Evolutionary conservation across 2,888 invertebrate species (phyloP), one percentile per base, ranked within the genome.

Genomic region (Ellobium chinense): DNA sequence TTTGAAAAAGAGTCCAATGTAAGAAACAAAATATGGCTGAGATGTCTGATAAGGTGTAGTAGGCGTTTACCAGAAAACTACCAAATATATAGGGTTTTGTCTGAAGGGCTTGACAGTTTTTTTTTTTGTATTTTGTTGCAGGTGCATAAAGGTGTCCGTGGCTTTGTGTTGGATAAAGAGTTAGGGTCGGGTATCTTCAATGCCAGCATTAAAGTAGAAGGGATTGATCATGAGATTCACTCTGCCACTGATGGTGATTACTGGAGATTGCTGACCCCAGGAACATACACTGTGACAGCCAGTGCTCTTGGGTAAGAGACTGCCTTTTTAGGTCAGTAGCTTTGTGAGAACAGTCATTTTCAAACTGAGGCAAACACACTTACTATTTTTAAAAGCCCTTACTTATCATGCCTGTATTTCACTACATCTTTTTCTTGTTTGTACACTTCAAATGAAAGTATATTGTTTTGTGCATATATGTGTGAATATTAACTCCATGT

Each of bases 201-300:
- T 89, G 99, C 97, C 0, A 94, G 95, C 84, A 95, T 99, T 66
- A 93, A 94, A 36, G 96, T 99, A 1, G 94, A 95, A 62, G 96
- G 96, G 0, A 95, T 98, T 80, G 94, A 95, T 70, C 98, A 99
- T 92, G 95, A 95, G 76, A 94, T 99, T 18, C 95, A 95, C 1
- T 96, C 97, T 0, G 96, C 97, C 0, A 94, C 94, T 62, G 94
- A 95, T 29, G 99, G 99, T 5, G 97, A 98, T 92, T 99, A 96
- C 93, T 99, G 99, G 99, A 94, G 99, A 82, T 94, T 99, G 70
- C 94, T 99, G 37, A 93, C 97, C 27, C 98, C 99, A 0, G 99
- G 98, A 82, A 94, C 94, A 4, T 99, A 99, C 92, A 94, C 94
- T 37, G 94, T 98, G 85, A 95, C 95, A 83, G 97, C 95, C 0